Base-by-base conservation (phyloP, 2,888 invertebrate genomes). In the Temnothorax unifasciatus region DNA sequence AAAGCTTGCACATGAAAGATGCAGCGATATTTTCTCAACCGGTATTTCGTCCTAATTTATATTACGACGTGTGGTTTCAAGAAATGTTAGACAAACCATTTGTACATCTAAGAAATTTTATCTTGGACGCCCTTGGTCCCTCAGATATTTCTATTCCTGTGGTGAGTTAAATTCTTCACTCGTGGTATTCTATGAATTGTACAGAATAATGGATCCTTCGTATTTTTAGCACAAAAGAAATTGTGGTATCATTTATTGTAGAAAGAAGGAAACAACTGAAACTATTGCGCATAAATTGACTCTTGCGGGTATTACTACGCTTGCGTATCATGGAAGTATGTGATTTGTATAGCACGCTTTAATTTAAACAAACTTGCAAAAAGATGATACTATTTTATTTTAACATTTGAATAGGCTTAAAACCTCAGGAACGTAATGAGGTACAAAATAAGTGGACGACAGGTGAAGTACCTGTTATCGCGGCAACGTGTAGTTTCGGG, bases 401-500 rank as follows among this genome's bases (percentile, higher is more conserved):
- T 59, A 59, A 69, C 54, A 69, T 1, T 38, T 59, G 5, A 74
- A 77, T 47, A 97, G 97, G 97, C 21, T 95, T 98, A 82, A 97
- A 97, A 92, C 96, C 96, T 68, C 95, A 96, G 0, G 97, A 98
- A 75, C 96, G 99, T 77, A 96, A 97, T 75, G 96, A 96, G 69
- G 97, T 97, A 54, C 99, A 99, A 95, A 97, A 98, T 93, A 97
- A 97, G 88, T 99, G 99, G 99, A 98, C 98, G 95, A 96, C 96
- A 52, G 99, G 99, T 0, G 97, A 97, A 89, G 97, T 97, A 91
- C 97, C 98, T 2, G 97, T 99, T 44, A 99, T 99, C 89, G 98
- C 98, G 88, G 99, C 99, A 5, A 99, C 99, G 0, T 97, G 99
- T 83, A 99, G 99, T 92, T 99, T 99, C 95, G 99, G 99, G 57